A percentile compares a stretch with the other conserved stretches of the same genome.
Evolutionary conservation across 2,888 invertebrate species (phyloP).

Genomic region (Drosophila demipolita): DNA sequence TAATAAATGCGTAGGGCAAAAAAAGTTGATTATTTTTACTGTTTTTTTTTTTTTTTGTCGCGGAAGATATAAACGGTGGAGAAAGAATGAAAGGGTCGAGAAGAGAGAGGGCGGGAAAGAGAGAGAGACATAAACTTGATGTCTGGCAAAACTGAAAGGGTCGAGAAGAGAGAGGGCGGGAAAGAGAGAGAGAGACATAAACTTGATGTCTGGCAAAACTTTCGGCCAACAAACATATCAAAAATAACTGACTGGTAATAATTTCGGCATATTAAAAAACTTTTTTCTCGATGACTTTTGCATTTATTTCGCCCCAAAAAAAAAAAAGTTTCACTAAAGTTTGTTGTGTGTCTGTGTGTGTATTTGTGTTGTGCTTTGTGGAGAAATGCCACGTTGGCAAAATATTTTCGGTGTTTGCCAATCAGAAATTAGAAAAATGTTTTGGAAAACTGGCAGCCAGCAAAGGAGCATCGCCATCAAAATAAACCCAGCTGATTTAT

Average conservation of each 20-base stretch:
- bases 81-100: not conserved
- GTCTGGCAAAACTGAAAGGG: conserved; percentile 28
- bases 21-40: conserved; percentile 69
- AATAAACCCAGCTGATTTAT: conserved; percentile 77
- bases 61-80: not conserved
- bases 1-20: conserved; percentile 70
- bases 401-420: conserved; percentile 61
- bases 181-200: conserved; percentile 12
- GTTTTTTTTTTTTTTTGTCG: conserved; percentile 14
- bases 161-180: not conserved
- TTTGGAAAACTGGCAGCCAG: conserved; percentile 55
- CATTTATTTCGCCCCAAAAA: conserved; percentile 68
- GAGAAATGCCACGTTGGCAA: conserved; percentile 62
- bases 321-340: conserved; percentile 51
- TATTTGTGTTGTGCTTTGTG: conserved; percentile 42
- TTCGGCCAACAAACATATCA: conserved; percentile 76
- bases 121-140: conserved; percentile 41
- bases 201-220: conserved; percentile 49
- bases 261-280: conserved; percentile 80
- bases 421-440: conserved; percentile 76
- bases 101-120: not conserved
- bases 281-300: conserved; percentile 80
- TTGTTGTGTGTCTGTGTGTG: conserved; percentile 30
- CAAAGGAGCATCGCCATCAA: conserved; percentile 48
- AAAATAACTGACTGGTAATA: conserved; percentile 80